These are phyloP conservation scores for Pachyseris speciosa DNA, from an alignment of 64 coral and sea anemone species.

Conservation along the genomic window DNA sequence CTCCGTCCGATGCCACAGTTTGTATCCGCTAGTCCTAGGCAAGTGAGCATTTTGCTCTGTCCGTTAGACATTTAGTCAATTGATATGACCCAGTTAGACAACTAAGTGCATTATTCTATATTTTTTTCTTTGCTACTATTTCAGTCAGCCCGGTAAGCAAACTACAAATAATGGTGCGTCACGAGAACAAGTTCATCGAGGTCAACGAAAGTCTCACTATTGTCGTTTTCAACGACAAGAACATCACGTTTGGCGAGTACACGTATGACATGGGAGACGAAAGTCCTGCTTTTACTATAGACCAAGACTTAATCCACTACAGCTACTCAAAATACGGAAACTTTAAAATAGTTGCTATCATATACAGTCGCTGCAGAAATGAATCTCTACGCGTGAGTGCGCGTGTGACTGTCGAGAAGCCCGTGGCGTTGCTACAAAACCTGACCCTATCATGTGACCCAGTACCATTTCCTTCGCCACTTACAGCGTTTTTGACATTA, in stretches of 20 bases:
- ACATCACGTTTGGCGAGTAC: neutral
- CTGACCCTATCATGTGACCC: slow-evolving; percentile 2
- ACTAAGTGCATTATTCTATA: neutral
- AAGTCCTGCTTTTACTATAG: neutral
- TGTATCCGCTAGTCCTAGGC: no score
- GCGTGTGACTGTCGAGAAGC: neutral
- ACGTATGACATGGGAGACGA: slow-evolving; percentile 8
- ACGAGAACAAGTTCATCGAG: neutral
- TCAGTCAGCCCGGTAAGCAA: slow-evolving; percentile 1
- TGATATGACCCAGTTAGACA: no score
- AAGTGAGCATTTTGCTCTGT: no score
- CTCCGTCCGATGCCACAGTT: no score
- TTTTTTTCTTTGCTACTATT: neutral
- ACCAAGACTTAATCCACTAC: neutral
- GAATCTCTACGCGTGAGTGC: neutral
- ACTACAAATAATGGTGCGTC: neutral
- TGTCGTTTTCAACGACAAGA: neutral
- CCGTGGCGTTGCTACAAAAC: neutral
- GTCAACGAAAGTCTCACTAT: slow-evolving; percentile 8
- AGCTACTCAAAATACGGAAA: neutral
- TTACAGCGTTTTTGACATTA: neutral
- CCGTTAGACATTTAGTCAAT: no score
- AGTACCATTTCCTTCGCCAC: neutral
- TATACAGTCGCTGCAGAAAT: slow-evolving; percentile 14
- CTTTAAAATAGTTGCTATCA: neutral